Evolutionary conservation across 1,140 invertebrate species (phyloP).

Genomic region (Lerema accius): DNA sequence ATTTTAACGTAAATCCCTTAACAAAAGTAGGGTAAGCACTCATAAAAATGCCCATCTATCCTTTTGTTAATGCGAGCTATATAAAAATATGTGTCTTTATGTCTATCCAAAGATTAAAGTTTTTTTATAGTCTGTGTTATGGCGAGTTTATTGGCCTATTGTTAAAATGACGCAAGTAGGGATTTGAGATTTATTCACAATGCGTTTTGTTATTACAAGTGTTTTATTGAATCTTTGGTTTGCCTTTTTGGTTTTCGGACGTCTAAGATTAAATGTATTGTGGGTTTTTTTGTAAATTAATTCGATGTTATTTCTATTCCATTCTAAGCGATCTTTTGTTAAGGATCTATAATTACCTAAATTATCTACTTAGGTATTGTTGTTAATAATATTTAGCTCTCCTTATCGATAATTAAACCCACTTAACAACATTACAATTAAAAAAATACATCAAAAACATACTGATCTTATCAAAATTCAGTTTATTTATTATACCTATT

Average conservation of each 20-base stretch:
- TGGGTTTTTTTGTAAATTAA: neutral
- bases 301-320: too few relatives aligned
- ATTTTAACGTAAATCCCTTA: slow-evolving; percentile 39
- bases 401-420: too few relatives aligned
- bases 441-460: too few relatives aligned
- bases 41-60: slow-evolving; percentile 32
- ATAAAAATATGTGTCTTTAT: slow-evolving; percentile 31
- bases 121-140: slow-evolving; percentile 29
- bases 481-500: too few relatives aligned
- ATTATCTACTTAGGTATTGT: too few relatives aligned
- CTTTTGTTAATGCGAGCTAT: slow-evolving; percentile 14
- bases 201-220: slow-evolving; percentile 38
- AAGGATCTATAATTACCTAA: too few relatives aligned
- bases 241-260: slow-evolving; percentile 19
- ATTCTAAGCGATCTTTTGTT: too few relatives aligned
- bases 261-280: slow-evolving; percentile 5
- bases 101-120: slow-evolving; percentile 32
- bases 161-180: slow-evolving; percentile 36
- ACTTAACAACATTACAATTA: too few relatives aligned
- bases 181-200: slow-evolving; percentile 33
- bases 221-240: slow-evolving; percentile 28
- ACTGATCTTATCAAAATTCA: too few relatives aligned
- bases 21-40: slow-evolving; percentile 31
- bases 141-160: slow-evolving; percentile 36
- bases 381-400: too few relatives aligned